phyloP scores from a whole-genome alignment of 2,113 vertebrate species.

The Neotoma lepida region DNA sequence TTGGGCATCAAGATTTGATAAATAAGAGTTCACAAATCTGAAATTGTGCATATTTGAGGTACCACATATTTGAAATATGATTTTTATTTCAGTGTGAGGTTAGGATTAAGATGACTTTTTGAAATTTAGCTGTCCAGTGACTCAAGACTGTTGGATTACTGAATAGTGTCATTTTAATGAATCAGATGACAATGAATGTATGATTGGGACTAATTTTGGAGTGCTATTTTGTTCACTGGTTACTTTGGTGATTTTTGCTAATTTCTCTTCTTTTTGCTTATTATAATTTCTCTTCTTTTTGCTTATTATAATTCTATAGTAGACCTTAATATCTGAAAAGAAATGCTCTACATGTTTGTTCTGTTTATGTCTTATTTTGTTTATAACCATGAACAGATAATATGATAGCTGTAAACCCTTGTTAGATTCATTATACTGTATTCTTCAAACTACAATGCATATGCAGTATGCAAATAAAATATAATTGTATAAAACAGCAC shows the following conservation, averaged over 20 bases:
- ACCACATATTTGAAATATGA: not conserved
- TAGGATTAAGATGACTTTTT: not conserved
- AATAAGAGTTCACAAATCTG: not conserved
- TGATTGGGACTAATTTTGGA: not conserved
- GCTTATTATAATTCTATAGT: not conserved
- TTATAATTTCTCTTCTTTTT: too few species aligned
- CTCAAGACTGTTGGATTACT: not conserved
- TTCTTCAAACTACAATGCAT: not conserved
- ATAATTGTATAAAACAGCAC: not conserved
- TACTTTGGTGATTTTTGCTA: not conserved
- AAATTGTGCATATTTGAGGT: not conserved
- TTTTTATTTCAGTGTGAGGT: not conserved
- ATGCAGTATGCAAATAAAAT: not conserved
- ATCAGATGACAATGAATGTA: not conserved
- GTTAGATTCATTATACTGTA: not conserved
- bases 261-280: not conserved
- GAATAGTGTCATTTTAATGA: not conserved
- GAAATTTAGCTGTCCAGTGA: not conserved
- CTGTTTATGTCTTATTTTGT: not conserved
- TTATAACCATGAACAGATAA: not conserved
- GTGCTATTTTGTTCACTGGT: not conserved
- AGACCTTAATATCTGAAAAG: conserved; percentile 6
- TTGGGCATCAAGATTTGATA: not conserved
- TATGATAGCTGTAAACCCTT: not conserved
- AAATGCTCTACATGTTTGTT: not conserved